Conservation (phyloP, 2,797 vertebrate genomes). For the Potorous gilbertii region DNA sequence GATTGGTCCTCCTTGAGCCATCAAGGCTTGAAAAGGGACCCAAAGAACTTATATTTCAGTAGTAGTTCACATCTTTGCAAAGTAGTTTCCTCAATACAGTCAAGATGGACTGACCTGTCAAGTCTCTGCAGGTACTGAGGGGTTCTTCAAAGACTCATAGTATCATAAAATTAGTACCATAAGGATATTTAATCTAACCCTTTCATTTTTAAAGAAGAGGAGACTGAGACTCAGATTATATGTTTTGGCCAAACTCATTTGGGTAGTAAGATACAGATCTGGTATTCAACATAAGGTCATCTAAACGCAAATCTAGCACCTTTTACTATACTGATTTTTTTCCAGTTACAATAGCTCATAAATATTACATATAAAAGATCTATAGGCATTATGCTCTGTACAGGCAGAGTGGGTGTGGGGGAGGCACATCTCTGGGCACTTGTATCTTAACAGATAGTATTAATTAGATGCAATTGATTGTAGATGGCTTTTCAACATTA, state of each 20-base stretch:
- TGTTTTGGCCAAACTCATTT: neutral
- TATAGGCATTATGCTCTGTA: neutral
- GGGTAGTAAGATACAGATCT: neutral
- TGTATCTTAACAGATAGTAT: neutral
- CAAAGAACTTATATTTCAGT: neutral
- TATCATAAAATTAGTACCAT: neutral
- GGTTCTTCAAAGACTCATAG: neutral
- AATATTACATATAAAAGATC: neutral
- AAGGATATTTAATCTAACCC: neutral
- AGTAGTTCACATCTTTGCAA: neutral
- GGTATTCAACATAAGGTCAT: neutral
- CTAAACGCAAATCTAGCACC: neutral
- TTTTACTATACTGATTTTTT: neutral
- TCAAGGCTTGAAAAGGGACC: neutral
- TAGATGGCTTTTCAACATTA: neutral
- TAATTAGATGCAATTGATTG: neutral
- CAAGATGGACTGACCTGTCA: neutral
- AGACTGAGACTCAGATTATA: neutral
- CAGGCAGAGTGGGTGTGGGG: neutral
- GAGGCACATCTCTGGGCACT: too few relatives aligned
- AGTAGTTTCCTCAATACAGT: neutral
- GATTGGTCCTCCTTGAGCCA: neutral
- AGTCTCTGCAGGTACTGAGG: neutral
- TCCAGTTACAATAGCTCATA: neutral
- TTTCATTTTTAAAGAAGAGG: neutral